Evolutionary conservation across 2,797 vertebrate genomes (phyloP), one percentile per base, ranked within the genome.

Genomic region (Coregonus sp.): DNA sequence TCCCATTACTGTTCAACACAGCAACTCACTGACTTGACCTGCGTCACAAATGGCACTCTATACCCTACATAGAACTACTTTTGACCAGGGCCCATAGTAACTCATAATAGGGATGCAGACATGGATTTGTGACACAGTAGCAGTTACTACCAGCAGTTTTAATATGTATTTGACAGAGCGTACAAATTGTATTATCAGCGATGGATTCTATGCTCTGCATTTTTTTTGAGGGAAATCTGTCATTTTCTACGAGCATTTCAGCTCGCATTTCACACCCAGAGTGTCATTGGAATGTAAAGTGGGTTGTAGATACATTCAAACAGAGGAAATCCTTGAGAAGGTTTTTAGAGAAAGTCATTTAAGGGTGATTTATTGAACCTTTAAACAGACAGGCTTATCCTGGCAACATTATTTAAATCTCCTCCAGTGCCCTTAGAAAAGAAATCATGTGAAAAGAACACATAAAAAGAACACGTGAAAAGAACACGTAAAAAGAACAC

Each of bases 221-320:
- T 25, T 25, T 25, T 47, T 11, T 47, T 9, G 2, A 47, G 82
- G 76, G 78, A 84, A 83, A 90, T 88, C 82, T 85, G 84, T 92
- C 89, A 89, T 89, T 11, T 86, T 86, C 85, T 81, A 80, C 87
- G 83, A 87, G 82, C 81, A 77, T 82, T 89, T 84, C 65, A 85
- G 82, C 79, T 81, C 76, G 86, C 81, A 85, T 88, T 87, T 86
- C 78, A 89, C 81, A 86, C 70, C 14, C 4, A 73, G 40, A 84
- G 82, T 85, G 85, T 80, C 87, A 90, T 85, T 82, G 87, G 89
- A 91, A 93, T 91, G 84, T 84, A 87, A 91, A 94, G 75, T 76
- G 35, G 75, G 72, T 78, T 76, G 68, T 74, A 88, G 40, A 9
- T 47, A 11, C 66, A 86, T 83, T 83, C 65, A 83, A 69, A 77